phyloP scores from a whole-genome alignment of 2,113 vertebrate genomes.

The Anoplopoma fimbria region DNA sequence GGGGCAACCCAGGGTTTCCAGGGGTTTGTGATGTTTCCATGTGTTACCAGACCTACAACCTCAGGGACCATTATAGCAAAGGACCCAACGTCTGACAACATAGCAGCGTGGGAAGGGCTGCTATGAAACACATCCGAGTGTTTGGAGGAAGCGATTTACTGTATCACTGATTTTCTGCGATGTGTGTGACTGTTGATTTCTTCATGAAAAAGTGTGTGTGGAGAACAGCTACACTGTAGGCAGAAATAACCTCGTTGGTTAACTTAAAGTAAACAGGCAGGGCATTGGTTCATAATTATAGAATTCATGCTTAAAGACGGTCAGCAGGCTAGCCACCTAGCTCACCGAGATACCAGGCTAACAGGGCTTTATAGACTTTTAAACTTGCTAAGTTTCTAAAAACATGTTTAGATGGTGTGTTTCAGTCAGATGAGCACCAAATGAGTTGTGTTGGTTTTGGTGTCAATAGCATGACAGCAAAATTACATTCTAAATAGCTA shows the following conservation, averaged over 20 bases:
- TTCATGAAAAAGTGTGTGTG: constrained; percentile 30
- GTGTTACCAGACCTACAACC: constrained; percentile 84
- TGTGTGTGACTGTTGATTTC: constrained; percentile 30
- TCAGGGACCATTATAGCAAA: constrained; percentile 85
- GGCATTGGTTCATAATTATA: constrained; percentile 27
- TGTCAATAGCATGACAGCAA: background rate
- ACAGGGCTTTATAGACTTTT: background rate
- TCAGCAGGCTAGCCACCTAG: constrained; percentile 2
- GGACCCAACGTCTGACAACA: constrained; percentile 82
- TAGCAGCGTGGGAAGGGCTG: constrained; percentile 1
- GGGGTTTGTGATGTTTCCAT: constrained; percentile 85
- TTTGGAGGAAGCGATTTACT: constrained; percentile 38
- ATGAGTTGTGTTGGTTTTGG: constrained; percentile 1
- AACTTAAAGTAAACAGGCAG: background rate
- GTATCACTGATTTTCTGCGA: constrained; percentile 28
- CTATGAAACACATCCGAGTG: constrained; percentile 1
- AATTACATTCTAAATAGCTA: constrained; percentile 37
- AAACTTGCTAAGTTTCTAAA: constrained; percentile 2
- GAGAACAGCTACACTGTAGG: constrained; percentile 35
- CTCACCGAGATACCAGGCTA: constrained; percentile 7
- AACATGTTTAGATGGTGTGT: constrained; percentile 2
- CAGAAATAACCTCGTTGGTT: constrained; percentile 36
- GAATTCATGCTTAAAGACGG: constrained; percentile 9
- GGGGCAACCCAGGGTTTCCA: constrained; percentile 75
- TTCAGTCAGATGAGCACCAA: background rate